These are phyloP conservation scores for Spongia lamella DNA, from an alignment of 37 sponge, comb jelly and placozoan genomes.

Conservation along the genomic window DNA sequence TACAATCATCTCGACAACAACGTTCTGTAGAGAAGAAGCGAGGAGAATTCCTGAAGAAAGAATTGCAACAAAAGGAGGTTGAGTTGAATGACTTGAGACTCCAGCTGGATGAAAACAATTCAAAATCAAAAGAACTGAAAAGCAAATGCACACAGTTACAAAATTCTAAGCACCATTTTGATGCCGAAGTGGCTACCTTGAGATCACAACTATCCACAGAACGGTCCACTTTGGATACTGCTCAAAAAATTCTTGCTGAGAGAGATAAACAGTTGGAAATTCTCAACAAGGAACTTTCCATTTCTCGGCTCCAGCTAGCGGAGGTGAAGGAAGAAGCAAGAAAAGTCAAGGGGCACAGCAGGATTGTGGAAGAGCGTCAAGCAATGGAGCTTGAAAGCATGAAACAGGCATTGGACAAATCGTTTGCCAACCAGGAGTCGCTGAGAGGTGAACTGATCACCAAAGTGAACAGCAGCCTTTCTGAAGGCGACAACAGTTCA, in stretches of 20 bases:
- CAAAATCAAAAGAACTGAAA: conserved; percentile 10
- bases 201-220: conserved; percentile 39
- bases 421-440: conserved; percentile 4
- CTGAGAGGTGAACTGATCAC: conserved; percentile 17
- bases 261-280: conserved; percentile 46
- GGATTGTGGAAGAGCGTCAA: conserved; percentile 15
- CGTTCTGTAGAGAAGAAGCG: conserved; percentile 15
- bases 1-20: conserved; percentile 7
- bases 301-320: conserved; percentile 16
- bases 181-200: background rate
- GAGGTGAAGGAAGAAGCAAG: conserved; percentile 26
- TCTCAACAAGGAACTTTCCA: conserved; percentile 44
- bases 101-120: no score
- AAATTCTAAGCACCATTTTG: background rate
- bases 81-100: no score
- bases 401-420: conserved; percentile 20
- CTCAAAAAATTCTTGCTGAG: conserved; percentile 35
- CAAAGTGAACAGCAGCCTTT: no score
- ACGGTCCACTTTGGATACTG: conserved; percentile 26
- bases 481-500: no score
- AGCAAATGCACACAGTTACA: conserved; percentile 24
- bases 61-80: no score
- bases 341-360: conserved; percentile 40
- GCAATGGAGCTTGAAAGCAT: conserved; percentile 10
- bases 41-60: conserved; percentile 10